Evolutionary conservation across 2,797 vertebrate species (phyloP).

Genomic region (Cynopterus sphinx): DNA sequence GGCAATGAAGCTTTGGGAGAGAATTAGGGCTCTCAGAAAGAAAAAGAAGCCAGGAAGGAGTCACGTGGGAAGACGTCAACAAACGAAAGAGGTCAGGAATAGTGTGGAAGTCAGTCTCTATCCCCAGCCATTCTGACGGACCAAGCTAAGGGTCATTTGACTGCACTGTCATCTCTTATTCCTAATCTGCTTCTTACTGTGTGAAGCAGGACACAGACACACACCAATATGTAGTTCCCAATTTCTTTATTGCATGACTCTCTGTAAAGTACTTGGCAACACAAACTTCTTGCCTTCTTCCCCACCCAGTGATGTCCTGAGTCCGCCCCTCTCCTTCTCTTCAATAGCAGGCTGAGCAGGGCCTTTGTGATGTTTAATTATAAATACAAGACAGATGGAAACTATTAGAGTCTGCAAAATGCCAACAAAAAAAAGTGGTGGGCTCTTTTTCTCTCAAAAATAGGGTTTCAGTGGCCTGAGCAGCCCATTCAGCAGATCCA

Average conservation of each 20-base stretch:
- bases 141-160: neutral
- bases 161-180: neutral
- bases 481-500: neutral
- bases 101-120: neutral
- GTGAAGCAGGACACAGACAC: neutral
- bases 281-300: neutral
- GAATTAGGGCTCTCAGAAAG: neutral
- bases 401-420: neutral
- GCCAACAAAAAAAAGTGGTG: neutral
- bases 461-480: neutral
- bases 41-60: neutral
- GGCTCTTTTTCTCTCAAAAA: conserved; percentile 6
- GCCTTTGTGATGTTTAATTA: neutral
- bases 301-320: neutral
- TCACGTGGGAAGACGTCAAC: neutral
- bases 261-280: neutral
- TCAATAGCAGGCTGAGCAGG: neutral
- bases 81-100: neutral
- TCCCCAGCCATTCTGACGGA: neutral
- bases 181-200: neutral
- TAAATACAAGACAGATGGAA: neutral
- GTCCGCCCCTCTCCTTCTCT: neutral
- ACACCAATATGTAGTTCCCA: neutral
- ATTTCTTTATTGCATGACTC: neutral
- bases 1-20: neutral